Evolutionary conservation across 2,888 invertebrate genomes (phyloP), one percentile per base, ranked within the genome.

Genomic region (Tipula unca): DNA sequence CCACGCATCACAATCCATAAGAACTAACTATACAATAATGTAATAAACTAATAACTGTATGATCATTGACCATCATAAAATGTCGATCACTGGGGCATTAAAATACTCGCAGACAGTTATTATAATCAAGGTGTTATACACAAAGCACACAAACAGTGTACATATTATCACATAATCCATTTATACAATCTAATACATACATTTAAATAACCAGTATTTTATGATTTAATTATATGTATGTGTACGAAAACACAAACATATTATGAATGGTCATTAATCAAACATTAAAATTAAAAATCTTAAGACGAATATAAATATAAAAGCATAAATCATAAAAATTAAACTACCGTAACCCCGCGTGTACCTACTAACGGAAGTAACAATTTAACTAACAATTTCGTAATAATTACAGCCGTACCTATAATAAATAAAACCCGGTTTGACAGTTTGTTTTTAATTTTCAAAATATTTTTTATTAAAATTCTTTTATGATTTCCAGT

Each of bases 401-500:
- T 54, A 17, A 54, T 17, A 17, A 39, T 39, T 39, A 39, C 39
- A 39, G 13, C 17, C 48, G 17, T 17, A 2, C 1, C 14, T 4
- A 42, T 17, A 48, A 54, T 14, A 3, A 32, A 6, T 20, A 13
- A 54, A 54, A 17, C 17, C 17, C 48, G 20, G 39, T 8, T 10
- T 10, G 39, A 39, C 10, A 39, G 32, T 32, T 32, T 32, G 5
- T 32, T 39, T 39, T 10, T 39, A 39, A 39, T 20, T 17, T 32
- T 32, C 4, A 32, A 32, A 1, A 32, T 32, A 6, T 32, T 32
- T 4, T 4, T 32, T 32, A n/a, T 48, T 48, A n/a, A n/a, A n/a
- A n/a, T n/a, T n/a, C n/a, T 83, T 29, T 29, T 25, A 25, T 69
- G 39, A 29, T 4, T 87, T 87, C 85, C 87, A 91, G 91, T 89